Evolutionary conservation across 1,140 invertebrate genomes (phyloP).

Genomic region (Brachionus sp.): DNA sequence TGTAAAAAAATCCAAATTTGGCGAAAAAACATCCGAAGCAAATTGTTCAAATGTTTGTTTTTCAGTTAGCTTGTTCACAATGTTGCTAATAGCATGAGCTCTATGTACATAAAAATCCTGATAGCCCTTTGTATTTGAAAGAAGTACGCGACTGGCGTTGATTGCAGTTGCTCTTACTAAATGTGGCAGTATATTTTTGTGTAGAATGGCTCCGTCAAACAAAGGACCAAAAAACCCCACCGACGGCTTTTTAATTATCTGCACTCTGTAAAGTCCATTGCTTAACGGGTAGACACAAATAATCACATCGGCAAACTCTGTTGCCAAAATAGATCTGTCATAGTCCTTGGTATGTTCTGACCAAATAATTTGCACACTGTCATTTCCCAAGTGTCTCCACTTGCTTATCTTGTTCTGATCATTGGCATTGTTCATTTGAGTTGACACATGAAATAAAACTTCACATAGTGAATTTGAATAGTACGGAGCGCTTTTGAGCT

Average conservation of each 20-base stretch:
- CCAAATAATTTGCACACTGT: slow-evolving; percentile 99
- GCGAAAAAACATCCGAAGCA: slow-evolving; percentile 25
- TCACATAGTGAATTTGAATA: slow-evolving; percentile 87
- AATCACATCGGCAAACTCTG: slow-evolving; percentile 97
- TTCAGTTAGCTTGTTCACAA: slow-evolving; percentile 10
- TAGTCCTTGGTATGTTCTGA: slow-evolving; percentile 93
- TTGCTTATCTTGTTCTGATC: slow-evolving; percentile 63
- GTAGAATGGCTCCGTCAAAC: slow-evolving; percentile 87
- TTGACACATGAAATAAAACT: slow-evolving; percentile 94
- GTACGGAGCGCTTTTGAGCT: slow-evolving; percentile 87
- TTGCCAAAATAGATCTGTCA: slow-evolving; percentile 90
- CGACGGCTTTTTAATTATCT: slow-evolving; percentile 77
- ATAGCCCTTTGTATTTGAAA: slow-evolving; percentile 79
- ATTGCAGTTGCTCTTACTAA: slow-evolving; percentile 85
- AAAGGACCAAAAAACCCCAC: slow-evolving; percentile 86
- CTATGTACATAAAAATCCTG: slow-evolving; percentile 73
- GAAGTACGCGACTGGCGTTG: slow-evolving; percentile 82
- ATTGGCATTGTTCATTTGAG: slow-evolving; percentile 76
- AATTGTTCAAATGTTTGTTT: slow-evolving; percentile 39
- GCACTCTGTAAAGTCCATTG: slow-evolving; percentile 75
- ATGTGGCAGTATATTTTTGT: slow-evolving; percentile 75
- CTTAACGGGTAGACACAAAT: slow-evolving; percentile 87
- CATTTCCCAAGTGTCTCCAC: slow-evolving; percentile 92
- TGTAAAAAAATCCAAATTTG: background rate
- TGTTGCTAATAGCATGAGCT: slow-evolving; percentile 30